These are phyloP conservation scores for Oreotrochilus melanogaster DNA, from an alignment of 2,113 vertebrate species.

Conservation along the genomic window DNA sequence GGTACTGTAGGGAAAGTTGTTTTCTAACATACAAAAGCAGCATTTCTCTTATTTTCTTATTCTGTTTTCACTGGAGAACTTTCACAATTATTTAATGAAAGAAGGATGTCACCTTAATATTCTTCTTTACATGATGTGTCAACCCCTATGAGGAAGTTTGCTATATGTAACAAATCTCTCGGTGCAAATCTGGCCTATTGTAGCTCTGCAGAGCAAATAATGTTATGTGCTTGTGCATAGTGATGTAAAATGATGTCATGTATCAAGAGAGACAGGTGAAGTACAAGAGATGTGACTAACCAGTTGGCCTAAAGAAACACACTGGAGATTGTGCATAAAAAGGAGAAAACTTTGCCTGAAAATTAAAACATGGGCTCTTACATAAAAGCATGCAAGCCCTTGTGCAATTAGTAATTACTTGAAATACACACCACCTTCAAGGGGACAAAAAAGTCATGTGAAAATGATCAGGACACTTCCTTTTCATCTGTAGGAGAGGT, in stretches of 20 bases:
- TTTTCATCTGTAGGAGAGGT: not conserved
- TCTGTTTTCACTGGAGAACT: not conserved
- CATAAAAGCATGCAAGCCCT: not conserved
- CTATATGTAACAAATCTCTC: not conserved
- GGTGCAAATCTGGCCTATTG: not conserved
- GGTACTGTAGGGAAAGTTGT: not conserved
- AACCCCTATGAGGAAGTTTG: not conserved
- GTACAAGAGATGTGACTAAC: not conserved
- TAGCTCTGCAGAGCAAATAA: not conserved
- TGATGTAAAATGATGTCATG: not conserved
- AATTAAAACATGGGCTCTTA: not conserved
- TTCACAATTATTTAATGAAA: not conserved
- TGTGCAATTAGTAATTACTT: not conserved
- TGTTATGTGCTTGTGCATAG: not conserved
- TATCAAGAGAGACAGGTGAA: not conserved
- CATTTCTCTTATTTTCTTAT: not conserved
- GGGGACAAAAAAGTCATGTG: not conserved
- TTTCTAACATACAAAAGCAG: not conserved
- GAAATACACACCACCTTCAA: not conserved
- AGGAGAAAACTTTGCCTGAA: not conserved
- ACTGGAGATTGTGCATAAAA: rapidly evolving
- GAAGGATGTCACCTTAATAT: not conserved
- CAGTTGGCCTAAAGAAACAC: not conserved
- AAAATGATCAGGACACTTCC: not conserved
- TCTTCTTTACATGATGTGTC: not conserved